phyloP scores from a whole-genome alignment of 2,888 invertebrate species.

The Cephus pygmeus region DNA sequence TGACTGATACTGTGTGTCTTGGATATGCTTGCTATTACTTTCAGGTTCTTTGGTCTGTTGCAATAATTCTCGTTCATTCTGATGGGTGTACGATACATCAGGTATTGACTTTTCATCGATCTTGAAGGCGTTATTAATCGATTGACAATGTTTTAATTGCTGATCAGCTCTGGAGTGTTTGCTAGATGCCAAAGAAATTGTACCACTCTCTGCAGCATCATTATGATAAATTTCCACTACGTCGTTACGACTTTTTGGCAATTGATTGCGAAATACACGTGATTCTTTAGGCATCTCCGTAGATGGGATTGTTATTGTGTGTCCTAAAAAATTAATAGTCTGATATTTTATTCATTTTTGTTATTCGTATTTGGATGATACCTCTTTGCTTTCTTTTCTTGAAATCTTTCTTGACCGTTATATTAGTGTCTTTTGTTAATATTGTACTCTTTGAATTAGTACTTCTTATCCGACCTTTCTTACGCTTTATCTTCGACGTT shows the following conservation, averaged over 20 bases:
- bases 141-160: background rate
- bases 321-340: background rate
- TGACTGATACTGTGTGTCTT: background rate
- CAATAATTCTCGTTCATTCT: background rate
- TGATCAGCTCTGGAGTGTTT: conserved; percentile 38
- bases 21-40: background rate
- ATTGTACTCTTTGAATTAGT: conserved; percentile 53
- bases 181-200: conserved; percentile 39
- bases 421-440: conserved; percentile 41
- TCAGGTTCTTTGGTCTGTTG: background rate
- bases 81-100: background rate
- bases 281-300: background rate
- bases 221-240: conserved; percentile 57
- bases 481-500: conserved; percentile 41
- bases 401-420: conserved; percentile 29
- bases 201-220: conserved; percentile 43
- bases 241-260: conserved; percentile 35
- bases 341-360: background rate
- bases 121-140: background rate
- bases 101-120: background rate
- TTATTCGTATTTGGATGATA: conserved; percentile 11
- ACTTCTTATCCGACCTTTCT: conserved; percentile 42
- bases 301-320: background rate
- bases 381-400: conserved; percentile 37
- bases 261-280: background rate